Evolutionary conservation across 2,113 vertebrate species (phyloP).

Genomic region (Halichoeres trimaculatus): DNA sequence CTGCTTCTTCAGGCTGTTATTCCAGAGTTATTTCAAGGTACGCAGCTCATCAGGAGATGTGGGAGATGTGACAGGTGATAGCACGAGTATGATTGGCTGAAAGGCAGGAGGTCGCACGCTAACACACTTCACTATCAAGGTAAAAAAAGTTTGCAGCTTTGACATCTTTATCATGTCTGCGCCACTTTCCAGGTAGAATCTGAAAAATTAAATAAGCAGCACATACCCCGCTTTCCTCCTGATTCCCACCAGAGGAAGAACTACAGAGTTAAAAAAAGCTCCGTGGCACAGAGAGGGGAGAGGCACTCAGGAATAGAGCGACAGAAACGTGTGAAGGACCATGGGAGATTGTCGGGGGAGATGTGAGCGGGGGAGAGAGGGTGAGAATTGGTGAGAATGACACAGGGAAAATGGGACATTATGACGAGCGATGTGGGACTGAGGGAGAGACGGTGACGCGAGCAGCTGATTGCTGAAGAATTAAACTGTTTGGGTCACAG

Average conservation of each 20-base stretch:
- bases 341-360: conserved; percentile 28
- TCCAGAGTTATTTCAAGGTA: conserved; percentile 27
- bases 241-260: not conserved
- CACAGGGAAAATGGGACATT: conserved; percentile 35
- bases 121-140: not conserved
- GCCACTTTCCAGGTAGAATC: not conserved
- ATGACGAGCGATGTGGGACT: conserved; percentile 10
- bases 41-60: conserved; percentile 27
- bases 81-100: conserved; percentile 2
- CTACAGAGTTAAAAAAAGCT: not conserved
- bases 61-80: conserved; percentile 17
- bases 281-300: not conserved
- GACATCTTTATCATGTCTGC: not conserved
- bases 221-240: not conserved
- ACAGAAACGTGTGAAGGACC: conserved; percentile 57
- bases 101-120: too few relatives aligned
- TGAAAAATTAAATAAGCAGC: not conserved
- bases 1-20: conserved; percentile 26
- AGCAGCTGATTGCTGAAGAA: not conserved
- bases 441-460: not conserved
- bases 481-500: not conserved
- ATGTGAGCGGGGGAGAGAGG: conserved; percentile 34
- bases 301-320: not conserved
- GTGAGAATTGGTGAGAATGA: conserved; percentile 74
- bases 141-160: not conserved